A percentile compares a stretch with the other conserved stretches of the same genome.
Evolutionary conservation across 2,888 invertebrate species (phyloP).

Genomic region (Salticus scenicus): DNA sequence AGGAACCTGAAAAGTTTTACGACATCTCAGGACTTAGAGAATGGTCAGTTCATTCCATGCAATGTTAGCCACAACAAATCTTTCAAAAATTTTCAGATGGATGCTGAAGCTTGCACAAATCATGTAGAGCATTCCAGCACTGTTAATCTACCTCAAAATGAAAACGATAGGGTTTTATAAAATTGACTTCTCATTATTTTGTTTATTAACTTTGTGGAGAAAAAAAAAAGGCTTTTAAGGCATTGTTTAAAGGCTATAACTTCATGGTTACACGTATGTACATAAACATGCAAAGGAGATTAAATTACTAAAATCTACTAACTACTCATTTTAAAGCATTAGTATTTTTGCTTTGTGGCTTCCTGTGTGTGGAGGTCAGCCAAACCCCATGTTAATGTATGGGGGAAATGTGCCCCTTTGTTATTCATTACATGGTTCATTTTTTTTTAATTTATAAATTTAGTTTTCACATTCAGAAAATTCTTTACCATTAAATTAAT

Average conservation of each 20-base stretch:
- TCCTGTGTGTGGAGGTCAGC: too few relatives aligned
- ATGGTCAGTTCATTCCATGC: conserved; percentile 36
- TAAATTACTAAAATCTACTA: too few relatives aligned
- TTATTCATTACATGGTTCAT: too few relatives aligned
- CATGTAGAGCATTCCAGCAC: conserved; percentile 58
- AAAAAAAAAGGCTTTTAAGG: conserved; percentile 1
- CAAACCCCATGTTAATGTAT: too few relatives aligned
- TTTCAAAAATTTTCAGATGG: conserved; percentile 20
- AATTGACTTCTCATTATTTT: conserved; percentile 15
- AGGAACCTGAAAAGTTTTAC: conserved; percentile 20
- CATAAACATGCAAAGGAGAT: conserved; percentile 28
- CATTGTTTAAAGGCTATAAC: conserved; percentile 20
- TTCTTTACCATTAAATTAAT: too few relatives aligned
- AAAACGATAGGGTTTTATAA: conserved; percentile 43
- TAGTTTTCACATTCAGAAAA: too few relatives aligned
- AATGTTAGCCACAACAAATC: conserved; percentile 23
- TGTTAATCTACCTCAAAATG: conserved; percentile 54
- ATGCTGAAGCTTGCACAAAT: conserved; percentile 32
- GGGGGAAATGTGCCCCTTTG: too few relatives aligned
- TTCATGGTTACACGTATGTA: conserved; percentile 25
- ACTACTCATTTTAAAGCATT: too few relatives aligned
- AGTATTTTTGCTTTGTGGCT: too few relatives aligned
- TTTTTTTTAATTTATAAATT: too few relatives aligned
- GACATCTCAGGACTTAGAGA: conserved; percentile 32
- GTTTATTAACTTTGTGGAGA: not conserved